Base-by-base conservation (phyloP, 1,140 invertebrate genomes). In the Phthorimaea operculella region DNA sequence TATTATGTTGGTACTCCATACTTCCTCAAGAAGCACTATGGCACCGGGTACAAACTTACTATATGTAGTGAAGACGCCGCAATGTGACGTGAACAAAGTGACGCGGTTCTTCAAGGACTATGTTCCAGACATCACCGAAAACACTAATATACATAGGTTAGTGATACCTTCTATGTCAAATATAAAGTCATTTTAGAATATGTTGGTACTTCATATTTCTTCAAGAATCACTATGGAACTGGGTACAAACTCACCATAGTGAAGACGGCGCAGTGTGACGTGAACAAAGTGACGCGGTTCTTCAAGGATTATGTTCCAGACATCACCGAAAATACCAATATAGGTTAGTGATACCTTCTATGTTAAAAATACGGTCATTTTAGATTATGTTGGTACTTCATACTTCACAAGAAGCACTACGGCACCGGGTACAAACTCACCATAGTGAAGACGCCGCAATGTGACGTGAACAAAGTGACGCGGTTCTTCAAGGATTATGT, bases 1-100 rank as follows among this genome's bases (percentile, higher is more conserved):
- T n/a, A n/a, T n/a, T 96, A 94, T 68, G 81, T 86, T 33, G 88
- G 87, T 4, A 86, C 87, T 3, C 80, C 88, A 0, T 87, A 88
- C 68, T 87, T 83, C 63, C 70, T 89, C 6, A 89, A 88, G 72
- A 87, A 83, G 57, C 74, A 83, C 60, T 88, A 87, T 57, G 83
- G 87, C 59, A 76, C 77, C 15, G 76, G 79, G 10, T 84, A 83
- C 57, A 84, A 82, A 54, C 58, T 84, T 0, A 81, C 78, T 15
- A 79, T 85, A 14, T n/a, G n/a, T n/a, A n/a, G 81, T 84, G 0
- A 84, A 84, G 44, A 57, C 52, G 1, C 58, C 74, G 14, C 34
- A 74, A 4, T 92, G 91, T 73, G 72, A 90, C 59, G 85, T 89
- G 0, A 63, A 77, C 2, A 61, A 81, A 3, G 74, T 92, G 8